Conservation (phyloP, 2,113 vertebrate species). For the Trichechus manatus region DNA sequence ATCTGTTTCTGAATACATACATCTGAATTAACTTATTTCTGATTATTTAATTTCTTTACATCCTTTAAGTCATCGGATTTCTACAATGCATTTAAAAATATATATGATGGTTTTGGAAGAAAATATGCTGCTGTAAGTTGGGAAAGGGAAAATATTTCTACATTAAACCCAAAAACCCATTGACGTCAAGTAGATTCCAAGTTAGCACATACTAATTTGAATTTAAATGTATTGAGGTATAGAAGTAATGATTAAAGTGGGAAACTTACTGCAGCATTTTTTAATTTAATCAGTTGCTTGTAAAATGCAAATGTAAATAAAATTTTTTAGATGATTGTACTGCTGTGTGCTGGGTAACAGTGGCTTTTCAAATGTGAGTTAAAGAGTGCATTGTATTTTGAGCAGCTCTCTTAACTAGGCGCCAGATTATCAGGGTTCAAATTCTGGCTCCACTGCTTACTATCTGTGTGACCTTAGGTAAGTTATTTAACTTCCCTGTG, state of each 20-base stretch:
- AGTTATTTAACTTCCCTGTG: conserved; percentile 17
- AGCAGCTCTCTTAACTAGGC: conserved; percentile 9
- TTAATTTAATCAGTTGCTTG: conserved; percentile 33
- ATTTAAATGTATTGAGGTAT: not conserved
- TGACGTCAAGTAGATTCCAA: not conserved
- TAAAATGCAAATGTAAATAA: conserved; percentile 67
- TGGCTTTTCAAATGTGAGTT: conserved; percentile 21
- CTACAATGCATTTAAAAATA: conserved; percentile 33
- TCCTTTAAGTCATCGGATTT: conserved; percentile 39
- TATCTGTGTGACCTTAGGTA: not conserved
- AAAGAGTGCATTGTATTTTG: conserved; percentile 6
- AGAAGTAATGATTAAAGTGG: not conserved
- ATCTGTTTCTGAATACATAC: conserved; percentile 52
- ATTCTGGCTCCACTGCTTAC: not conserved
- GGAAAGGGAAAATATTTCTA: conserved; percentile 19
- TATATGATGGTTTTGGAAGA: conserved; percentile 10
- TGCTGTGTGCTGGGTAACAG: not conserved
- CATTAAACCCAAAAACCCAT: not conserved
- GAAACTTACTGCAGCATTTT: not conserved
- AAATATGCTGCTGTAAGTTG: conserved; percentile 26
- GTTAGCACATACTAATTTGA: not conserved
- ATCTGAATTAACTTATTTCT: conserved; percentile 44
- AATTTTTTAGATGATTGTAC: not conserved
- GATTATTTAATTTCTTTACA: not conserved
- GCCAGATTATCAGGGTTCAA: not conserved